phyloP scores from a whole-genome alignment of 2,888 invertebrate genomes.

The Cyrtodaria siliqua region DNA sequence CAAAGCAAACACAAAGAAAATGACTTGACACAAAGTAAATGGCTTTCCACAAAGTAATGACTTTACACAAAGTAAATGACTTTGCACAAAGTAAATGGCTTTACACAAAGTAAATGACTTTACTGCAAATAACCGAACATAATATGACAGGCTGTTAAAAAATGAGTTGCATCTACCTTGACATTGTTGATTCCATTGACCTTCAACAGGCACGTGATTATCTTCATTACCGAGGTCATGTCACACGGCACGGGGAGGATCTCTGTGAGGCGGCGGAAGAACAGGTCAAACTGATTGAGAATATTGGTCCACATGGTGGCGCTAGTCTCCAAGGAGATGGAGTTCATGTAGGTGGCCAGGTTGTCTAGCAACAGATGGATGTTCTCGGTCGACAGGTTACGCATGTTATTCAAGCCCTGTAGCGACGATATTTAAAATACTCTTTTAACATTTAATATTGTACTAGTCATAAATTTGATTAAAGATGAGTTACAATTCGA shows the following conservation, averaged over 20 bases:
- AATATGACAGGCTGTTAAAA: no score
- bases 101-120: no score
- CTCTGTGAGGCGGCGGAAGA: constrained; percentile 90
- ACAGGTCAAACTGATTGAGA: constrained; percentile 93
- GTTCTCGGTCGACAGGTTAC: constrained; percentile 89
- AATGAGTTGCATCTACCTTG: constrained; percentile 89
- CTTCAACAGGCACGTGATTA: constrained; percentile 89
- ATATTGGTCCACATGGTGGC: constrained; percentile 93
- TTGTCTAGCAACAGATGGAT: constrained; percentile 94
- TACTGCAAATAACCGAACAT: no score
- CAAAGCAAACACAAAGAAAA: no score
- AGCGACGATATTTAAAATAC: no score
- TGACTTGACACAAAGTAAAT: no score
- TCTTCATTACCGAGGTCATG: constrained; percentile 85
- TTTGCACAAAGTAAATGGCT: no score
- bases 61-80: no score
- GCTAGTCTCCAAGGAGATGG: constrained; percentile 91
- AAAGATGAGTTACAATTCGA: no score
- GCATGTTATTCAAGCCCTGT: constrained; percentile 91
- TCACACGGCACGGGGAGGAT: constrained; percentile 83
- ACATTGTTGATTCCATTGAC: constrained; percentile 93
- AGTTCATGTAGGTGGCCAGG: constrained; percentile 96
- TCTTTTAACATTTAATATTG: no score
- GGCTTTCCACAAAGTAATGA: no score
- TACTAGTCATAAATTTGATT: no score